These are phyloP conservation scores for Morone chrysops DNA, from an alignment of 2,113 vertebrate species.

Conservation along the genomic window DNA sequence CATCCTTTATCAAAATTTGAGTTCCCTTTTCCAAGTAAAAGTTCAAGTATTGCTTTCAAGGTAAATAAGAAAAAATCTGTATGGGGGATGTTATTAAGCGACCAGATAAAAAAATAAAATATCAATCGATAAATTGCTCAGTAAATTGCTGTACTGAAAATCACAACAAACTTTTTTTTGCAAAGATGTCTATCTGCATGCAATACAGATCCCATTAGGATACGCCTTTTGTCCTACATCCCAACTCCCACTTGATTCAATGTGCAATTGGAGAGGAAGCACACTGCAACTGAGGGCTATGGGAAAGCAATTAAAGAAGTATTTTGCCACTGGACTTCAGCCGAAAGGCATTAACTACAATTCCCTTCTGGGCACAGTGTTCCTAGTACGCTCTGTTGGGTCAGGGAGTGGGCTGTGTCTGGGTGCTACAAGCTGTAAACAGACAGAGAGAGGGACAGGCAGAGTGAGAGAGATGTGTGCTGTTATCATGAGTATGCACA, in stretches of 20 bases:
- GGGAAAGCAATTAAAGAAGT: constrained; percentile 72
- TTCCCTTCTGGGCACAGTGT: constrained; percentile 62
- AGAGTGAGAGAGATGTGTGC: constrained; percentile 20
- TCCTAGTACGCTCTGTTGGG: constrained; percentile 41
- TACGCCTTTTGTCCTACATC: constrained; percentile 20
- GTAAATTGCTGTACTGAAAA: background rate
- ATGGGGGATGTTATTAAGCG: background rate
- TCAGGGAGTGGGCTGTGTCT: constrained; percentile 45
- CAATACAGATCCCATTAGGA: constrained; percentile 13
- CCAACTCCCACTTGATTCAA: constrained; percentile 32
- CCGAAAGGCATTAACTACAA: constrained; percentile 52
- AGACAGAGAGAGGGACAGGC: constrained; percentile 7
- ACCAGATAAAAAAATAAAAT: background rate
- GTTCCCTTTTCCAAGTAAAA: background rate
- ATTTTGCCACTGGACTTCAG: constrained; percentile 59
- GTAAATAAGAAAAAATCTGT: background rate
- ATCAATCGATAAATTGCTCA: background rate
- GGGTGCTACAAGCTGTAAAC: constrained; percentile 51
- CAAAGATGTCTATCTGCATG: background rate
- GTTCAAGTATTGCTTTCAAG: background rate
- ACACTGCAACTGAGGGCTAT: constrained; percentile 49
- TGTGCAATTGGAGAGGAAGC: constrained; percentile 41
- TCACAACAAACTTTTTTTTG: background rate
- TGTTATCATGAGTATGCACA: constrained; percentile 6
- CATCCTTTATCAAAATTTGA: background rate